Evolutionary conservation across 2,797 vertebrate genomes (phyloP).

Genomic region (Sebastes itinus): DNA sequence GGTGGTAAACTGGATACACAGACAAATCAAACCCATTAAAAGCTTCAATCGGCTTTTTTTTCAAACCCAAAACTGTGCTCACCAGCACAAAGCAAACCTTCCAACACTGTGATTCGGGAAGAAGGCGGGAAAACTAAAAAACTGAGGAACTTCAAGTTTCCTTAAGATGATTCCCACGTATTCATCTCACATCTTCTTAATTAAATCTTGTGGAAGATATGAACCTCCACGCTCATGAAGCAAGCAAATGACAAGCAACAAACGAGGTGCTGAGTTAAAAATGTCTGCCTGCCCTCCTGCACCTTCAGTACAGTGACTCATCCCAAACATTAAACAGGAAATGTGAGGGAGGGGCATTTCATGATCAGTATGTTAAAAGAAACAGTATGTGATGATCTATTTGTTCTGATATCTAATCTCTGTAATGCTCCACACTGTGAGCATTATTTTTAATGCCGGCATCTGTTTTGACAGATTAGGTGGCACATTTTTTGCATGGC

Average conservation of each 20-base stretch:
- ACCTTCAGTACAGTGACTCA: background rate
- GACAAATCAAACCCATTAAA: background rate
- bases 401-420: background rate
- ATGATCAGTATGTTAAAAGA: background rate
- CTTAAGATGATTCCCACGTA: background rate
- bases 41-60: background rate
- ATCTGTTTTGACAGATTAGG: background rate
- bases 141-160: background rate
- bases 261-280: background rate
- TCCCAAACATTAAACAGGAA: background rate
- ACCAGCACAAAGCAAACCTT: background rate
- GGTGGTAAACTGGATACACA: background rate
- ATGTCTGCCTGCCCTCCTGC: constrained; percentile 9
- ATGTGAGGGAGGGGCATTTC: background rate
- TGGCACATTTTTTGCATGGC: background rate
- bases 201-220: background rate
- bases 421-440: background rate
- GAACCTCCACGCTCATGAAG: background rate
- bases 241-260: background rate
- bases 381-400: constrained; percentile 1
- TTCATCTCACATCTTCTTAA: background rate
- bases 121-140: background rate
- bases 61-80: background rate
- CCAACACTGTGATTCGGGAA: background rate
- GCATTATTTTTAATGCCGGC: background rate